These are phyloP conservation scores for Pedionomus torquatus DNA, from an alignment of 2,113 vertebrate genomes.

Conservation along the genomic window DNA sequence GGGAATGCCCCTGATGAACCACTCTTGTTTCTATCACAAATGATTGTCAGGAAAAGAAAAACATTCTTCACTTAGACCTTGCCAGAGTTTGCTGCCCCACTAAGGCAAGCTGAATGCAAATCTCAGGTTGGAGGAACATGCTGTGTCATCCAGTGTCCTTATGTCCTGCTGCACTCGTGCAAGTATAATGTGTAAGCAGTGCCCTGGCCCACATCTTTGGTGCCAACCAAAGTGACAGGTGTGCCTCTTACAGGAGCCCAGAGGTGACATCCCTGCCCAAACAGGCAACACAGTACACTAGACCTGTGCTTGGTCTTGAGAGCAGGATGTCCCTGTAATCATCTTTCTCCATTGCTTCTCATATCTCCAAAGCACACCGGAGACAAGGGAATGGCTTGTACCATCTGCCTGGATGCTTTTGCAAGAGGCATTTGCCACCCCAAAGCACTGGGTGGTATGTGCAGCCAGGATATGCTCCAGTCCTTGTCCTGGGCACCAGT, in stretches of 20 bases:
- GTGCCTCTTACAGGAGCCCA: background rate
- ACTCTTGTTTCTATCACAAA: background rate
- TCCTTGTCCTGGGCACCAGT: background rate
- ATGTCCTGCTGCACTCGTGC: background rate
- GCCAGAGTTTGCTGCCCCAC: background rate
- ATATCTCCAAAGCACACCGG: background rate
- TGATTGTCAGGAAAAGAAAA: background rate
- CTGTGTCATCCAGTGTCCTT: accelerated
- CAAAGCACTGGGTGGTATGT: background rate
- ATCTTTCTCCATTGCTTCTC: background rate
- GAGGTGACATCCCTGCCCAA: background rate
- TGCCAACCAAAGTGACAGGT: background rate
- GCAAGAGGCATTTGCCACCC: background rate
- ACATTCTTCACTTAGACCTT: background rate
- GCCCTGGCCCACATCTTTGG: background rate
- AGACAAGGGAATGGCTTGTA: background rate
- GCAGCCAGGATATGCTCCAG: background rate
- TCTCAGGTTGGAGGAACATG: background rate
- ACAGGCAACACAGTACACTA: accelerated
- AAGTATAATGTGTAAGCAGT: background rate
- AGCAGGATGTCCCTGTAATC: background rate
- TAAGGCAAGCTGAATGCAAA: background rate
- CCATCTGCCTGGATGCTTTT: background rate
- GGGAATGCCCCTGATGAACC: background rate
- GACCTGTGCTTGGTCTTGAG: background rate